Evolutionary conservation across 2,113 vertebrate species (phyloP), one percentile per base, ranked within the genome.

Genomic region (Brachyistius frenatus): DNA sequence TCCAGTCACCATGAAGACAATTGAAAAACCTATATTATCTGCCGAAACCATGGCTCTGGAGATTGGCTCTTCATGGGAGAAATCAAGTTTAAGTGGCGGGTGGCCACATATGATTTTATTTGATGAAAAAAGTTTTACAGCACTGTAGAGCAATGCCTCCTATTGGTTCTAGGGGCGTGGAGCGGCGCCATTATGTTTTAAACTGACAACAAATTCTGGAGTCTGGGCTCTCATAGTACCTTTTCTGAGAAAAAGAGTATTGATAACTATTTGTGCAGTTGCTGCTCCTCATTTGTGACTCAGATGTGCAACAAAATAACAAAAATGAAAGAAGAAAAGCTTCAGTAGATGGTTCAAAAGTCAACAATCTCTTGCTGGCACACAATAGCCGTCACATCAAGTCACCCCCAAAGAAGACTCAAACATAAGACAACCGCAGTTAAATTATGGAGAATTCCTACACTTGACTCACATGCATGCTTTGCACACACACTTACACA

Each of bases 361-460:
- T 58, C 52, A 56, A 13, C 3, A 52, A 37, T 31, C 52, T 66
- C n/a, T 32, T 33, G 30, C 53, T 4, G 7, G 30, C 32, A 41
- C 53, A 23, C 52, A 75, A 60, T 13, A 35, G 50, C 67, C 78
- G 68, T 69, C 61, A 62, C 47, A 50, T 66, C 3, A 65, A 73
- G 46, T 69, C 37, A 31, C 58, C 54, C 5, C 50, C 35, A 50
- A 76, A 76, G 49, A 73, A 58, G 60, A 71, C 53, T 52, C 10
- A 7, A 60, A 78, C 68, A 37, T 2, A 64, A 30, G 64, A 32
- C 72, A 69, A 37, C 23, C 15, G 16, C 58, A 11, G 75, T 64
- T 70, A 89, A 89, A 89, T 86, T 75, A 86, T 31, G 31, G 50
- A 57, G 57, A 80, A 80, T 74, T 73, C 71, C 82, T 70, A 67